A percentile compares a stretch with the other conserved stretches of the same genome.
Conservation (phyloP, 2,113 vertebrate species). For the Ia io region DNA sequence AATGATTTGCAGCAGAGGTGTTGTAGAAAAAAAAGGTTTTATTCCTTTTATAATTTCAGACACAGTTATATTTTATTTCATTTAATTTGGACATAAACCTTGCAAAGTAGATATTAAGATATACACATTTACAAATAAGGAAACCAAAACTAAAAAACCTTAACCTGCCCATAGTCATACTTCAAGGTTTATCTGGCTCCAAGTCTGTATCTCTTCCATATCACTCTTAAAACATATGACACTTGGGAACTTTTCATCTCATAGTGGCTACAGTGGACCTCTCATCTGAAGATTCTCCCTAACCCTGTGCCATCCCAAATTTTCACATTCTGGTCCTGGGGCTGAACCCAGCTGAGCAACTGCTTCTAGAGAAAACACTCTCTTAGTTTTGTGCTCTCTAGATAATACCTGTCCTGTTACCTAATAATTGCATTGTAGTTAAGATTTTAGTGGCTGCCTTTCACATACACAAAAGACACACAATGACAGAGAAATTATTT, state of each 20-base stretch:
- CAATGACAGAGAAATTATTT: not conserved
- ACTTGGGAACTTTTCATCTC: not conserved
- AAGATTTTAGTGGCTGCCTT: not conserved
- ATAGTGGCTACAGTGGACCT: not conserved
- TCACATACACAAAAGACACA: not conserved
- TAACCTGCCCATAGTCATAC: not conserved
- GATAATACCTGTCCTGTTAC: not conserved
- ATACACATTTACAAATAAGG: not conserved
- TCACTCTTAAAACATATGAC: not conserved
- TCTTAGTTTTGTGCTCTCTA: not conserved
- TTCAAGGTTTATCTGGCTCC: not conserved
- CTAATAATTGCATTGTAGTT: not conserved
- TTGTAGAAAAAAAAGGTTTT: not conserved
- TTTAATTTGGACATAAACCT: constrained; percentile 2
- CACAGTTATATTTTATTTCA: not conserved
- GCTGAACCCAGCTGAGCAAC: not conserved
- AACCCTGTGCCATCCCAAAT: not conserved
- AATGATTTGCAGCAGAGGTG: not conserved
- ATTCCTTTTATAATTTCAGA: not conserved
- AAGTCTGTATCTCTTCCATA: not conserved
- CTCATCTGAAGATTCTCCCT: not conserved
- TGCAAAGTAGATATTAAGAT: not conserved
- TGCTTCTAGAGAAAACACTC: not conserved
- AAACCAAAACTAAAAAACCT: not conserved
- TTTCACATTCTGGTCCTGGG: not conserved